These are phyloP conservation scores for Ceratoteleas bidentatus DNA, from an alignment of 1,140 invertebrate species.

Conservation along the genomic window DNA sequence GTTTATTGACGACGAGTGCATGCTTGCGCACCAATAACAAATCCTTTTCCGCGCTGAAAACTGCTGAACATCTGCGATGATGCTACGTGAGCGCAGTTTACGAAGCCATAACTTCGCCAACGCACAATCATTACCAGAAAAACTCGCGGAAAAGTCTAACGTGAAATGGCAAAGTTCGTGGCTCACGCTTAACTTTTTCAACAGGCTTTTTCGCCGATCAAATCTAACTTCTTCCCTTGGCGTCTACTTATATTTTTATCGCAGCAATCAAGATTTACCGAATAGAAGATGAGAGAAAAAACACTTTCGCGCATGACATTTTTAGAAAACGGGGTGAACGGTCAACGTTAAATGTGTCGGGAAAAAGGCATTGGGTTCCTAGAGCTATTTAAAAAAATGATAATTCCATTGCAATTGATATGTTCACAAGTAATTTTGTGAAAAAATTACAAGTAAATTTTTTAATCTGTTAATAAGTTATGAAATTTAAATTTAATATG, in stretches of 20 bases:
- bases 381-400: too few species aligned
- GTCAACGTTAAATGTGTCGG: background rate
- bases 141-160: slow-evolving; percentile 39
- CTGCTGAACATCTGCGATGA: slow-evolving; percentile 58
- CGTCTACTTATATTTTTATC: slow-evolving; percentile 51
- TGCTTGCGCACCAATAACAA: slow-evolving; percentile 39
- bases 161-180: slow-evolving; percentile 62
- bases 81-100: slow-evolving; percentile 61
- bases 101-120: slow-evolving; percentile 54
- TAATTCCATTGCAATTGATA: too few species aligned
- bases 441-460: too few species aligned
- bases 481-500: too few species aligned
- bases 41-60: slow-evolving; percentile 48
- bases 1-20: slow-evolving; percentile 53
- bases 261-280: slow-evolving; percentile 46
- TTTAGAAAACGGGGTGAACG: background rate
- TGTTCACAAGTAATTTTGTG: too few species aligned
- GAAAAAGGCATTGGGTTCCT: too few species aligned
- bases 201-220: slow-evolving; percentile 19
- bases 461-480: too few species aligned
- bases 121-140: slow-evolving; percentile 57
- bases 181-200: slow-evolving; percentile 37
- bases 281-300: slow-evolving; percentile 18
- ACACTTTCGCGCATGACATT: background rate
- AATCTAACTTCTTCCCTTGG: background rate